Conservation (phyloP, 2,113 vertebrate species). For the Aptenodytes patagonicus region DNA sequence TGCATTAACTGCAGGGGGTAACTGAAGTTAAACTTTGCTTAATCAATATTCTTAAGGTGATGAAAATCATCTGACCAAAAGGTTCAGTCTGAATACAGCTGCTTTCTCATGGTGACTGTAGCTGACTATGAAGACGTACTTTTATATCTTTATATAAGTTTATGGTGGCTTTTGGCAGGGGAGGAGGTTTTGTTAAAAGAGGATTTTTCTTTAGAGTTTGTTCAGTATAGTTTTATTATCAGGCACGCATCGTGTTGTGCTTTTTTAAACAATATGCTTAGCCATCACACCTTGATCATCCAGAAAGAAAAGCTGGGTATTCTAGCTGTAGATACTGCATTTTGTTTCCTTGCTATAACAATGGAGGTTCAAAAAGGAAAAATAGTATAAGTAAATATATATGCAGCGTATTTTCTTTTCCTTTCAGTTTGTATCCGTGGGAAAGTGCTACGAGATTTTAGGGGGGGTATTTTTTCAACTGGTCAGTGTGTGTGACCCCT, state of each 20-base stretch:
- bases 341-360: background rate
- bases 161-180: background rate
- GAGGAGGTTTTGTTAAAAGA: background rate
- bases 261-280: background rate
- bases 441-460: conserved; percentile 25
- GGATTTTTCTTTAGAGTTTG: background rate
- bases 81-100: background rate
- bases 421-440: conserved; percentile 16
- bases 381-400: background rate
- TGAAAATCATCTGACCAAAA: background rate
- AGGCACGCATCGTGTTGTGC: background rate
- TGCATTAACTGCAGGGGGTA: background rate
- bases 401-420: background rate
- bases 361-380: background rate
- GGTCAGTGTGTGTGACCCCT: background rate
- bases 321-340: background rate
- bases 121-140: background rate
- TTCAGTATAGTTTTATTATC: background rate
- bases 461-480: conserved; percentile 34
- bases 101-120: background rate
- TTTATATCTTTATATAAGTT: background rate
- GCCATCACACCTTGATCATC: background rate
- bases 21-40: background rate
- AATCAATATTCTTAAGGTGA: background rate
- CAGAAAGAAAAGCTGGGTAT: background rate